Evolutionary conservation across 2,888 invertebrate species (phyloP), one percentile per base, ranked within the genome.

Genomic region (Eupithecia subfuscata): DNA sequence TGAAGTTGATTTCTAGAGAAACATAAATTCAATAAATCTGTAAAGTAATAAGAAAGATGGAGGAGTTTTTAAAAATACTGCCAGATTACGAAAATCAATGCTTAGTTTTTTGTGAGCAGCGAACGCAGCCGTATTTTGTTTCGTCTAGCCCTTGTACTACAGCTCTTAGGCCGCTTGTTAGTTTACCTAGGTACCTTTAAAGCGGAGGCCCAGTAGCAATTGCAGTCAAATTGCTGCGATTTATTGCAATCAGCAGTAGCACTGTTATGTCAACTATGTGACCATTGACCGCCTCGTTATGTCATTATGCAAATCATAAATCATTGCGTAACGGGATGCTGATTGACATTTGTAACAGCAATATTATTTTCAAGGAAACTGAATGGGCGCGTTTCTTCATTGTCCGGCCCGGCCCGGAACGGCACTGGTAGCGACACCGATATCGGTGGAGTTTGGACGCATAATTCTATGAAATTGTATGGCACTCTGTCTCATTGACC

Each of bases 251-350:
- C 77, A 78, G 75, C 73, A 69, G 68, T 76, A 76, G 11, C 43
- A 73, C 70, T 80, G 77, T 80, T 80, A 79, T 78, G 77, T 78
- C 77, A 80, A 80, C 76, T 78, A 71, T 70, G 25, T 74, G 77
- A 77, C 73, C 77, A 43, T 40, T 68, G 67, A 68, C 68, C 68
- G 40, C n/a, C 64, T 34, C 65, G 65, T 67, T 67, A 67, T 1
- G 40, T 37, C 37, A 67, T 67, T 67, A 67, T 67, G 65, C 65
- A 37, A 67, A 60, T 60, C 60, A 60, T 25, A 37, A 67, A 60
- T 60, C 60, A 60, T 60, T 60, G 25, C 34, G 37, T 67, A 67
- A 67, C 65, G 40, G 65, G 65, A 40, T 37, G 11, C 12, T 56
- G 18, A 37, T 37, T 67, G 34, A 67, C 65, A 30, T 65, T n/a